These are phyloP conservation scores for Astropecten irregularis DNA, from an alignment of 53 echinoderm and acorn worm species.

Conservation along the genomic window DNA sequence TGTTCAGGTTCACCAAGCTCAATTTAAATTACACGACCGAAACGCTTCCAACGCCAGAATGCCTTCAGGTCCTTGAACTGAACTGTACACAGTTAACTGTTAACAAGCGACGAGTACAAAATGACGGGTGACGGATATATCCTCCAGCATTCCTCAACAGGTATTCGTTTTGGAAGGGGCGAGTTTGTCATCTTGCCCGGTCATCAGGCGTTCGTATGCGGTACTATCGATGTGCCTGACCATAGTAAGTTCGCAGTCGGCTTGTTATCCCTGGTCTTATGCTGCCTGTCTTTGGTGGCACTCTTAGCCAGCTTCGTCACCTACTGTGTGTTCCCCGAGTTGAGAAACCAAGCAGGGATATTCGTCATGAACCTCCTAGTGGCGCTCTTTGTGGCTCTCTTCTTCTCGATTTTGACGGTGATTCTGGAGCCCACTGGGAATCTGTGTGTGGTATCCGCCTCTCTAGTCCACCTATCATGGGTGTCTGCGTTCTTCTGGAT, in stretches of 20 bases:
- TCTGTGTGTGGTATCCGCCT: constrained; percentile 28
- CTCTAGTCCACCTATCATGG: constrained; percentile 45
- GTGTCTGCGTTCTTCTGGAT: constrained; percentile 63
- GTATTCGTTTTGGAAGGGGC: not conserved
- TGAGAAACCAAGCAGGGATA: constrained; percentile 66
- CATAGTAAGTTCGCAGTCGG: not conserved
- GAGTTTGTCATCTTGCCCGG: not conserved
- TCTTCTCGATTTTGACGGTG: constrained; percentile 15
- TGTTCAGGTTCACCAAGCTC: not conserved
- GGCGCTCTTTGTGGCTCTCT: constrained; percentile 57
- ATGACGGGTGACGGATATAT: not conserved
- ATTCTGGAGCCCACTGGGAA: not conserved
- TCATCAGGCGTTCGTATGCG: not conserved
- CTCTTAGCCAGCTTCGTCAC: constrained; percentile 59
- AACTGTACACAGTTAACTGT: not conserved
- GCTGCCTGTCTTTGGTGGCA: constrained; percentile 39
- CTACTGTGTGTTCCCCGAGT: constrained; percentile 49
- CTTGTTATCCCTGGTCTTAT: not conserved
- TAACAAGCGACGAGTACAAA: not conserved
- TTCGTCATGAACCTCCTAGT: constrained; percentile 65
- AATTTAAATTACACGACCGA: too few species aligned
- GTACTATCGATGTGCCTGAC: too few species aligned
- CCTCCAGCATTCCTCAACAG: not conserved
- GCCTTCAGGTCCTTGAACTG: not conserved
- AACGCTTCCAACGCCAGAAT: not conserved